Evolutionary conservation across 2,888 invertebrate genomes (phyloP).

Genomic region (Idaea aversata): DNA sequence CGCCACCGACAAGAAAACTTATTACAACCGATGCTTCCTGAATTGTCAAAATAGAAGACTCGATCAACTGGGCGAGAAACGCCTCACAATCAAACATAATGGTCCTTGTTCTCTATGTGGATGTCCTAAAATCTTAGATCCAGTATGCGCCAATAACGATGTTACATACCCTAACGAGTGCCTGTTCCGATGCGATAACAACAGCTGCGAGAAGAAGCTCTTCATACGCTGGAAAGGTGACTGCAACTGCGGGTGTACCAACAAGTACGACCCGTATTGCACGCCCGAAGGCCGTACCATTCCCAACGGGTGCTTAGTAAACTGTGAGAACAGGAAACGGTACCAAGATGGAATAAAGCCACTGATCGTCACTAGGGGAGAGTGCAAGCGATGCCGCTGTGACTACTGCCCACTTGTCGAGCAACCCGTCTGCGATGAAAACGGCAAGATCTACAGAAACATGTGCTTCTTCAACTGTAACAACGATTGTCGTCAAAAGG

Average conservation of each 20-base stretch:
- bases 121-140: slow-evolving; percentile 31
- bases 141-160: slow-evolving; percentile 43
- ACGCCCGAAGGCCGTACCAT: slow-evolving; percentile 36
- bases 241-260: slow-evolving; percentile 36
- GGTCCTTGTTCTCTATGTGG: slow-evolving; percentile 36
- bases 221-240: slow-evolving; percentile 23
- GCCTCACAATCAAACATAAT: slow-evolving; percentile 24
- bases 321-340: slow-evolving; percentile 36
- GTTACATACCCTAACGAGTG: slow-evolving; percentile 41
- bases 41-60: slow-evolving; percentile 36
- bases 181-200: slow-evolving; percentile 35
- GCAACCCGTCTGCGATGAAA: slow-evolving; percentile 39
- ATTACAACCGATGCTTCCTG: slow-evolving; percentile 38
- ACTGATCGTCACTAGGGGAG: slow-evolving; percentile 11
- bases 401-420: slow-evolving; percentile 25
- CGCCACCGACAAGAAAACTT: slow-evolving; percentile 39
- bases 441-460: slow-evolving; percentile 39
- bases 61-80: slow-evolving; percentile 21
- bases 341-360: slow-evolving; percentile 3
- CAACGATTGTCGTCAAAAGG: slow-evolving; percentile 28
- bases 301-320: slow-evolving; percentile 34
- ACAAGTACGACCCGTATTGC: slow-evolving; percentile 35
- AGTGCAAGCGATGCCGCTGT: slow-evolving; percentile 17
- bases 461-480: slow-evolving; percentile 37
- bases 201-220: slow-evolving; percentile 22